phyloP scores from a whole-genome alignment of 2,797 vertebrate genomes.

The Cossypha dichroa region DNA sequence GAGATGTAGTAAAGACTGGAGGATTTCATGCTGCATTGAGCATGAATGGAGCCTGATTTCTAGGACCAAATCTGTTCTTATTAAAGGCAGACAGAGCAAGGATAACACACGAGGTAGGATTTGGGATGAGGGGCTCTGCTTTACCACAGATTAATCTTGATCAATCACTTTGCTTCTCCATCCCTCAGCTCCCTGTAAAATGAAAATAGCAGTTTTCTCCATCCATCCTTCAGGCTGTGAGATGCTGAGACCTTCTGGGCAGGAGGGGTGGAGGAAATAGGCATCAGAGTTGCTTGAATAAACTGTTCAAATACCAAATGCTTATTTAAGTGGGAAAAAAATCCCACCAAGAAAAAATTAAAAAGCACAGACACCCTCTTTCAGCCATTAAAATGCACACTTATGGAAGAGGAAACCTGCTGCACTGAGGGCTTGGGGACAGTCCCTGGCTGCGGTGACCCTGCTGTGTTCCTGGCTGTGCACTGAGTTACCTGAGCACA shows the following conservation, averaged over 20 bases:
- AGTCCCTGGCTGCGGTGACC: not conserved
- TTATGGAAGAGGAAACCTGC: not conserved
- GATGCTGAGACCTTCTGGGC: not conserved
- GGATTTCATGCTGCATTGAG: slow-evolving; percentile 21
- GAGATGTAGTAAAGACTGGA: not conserved
- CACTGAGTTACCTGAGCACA: not conserved
- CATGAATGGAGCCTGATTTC: not conserved
- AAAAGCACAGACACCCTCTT: not conserved
- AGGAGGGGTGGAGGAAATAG: not conserved
- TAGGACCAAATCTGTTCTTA: not conserved
- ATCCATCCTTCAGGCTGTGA: not conserved
- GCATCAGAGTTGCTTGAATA: not conserved
- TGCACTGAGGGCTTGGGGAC: not conserved
- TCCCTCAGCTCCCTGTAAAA: not conserved
- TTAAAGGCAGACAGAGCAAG: not conserved
- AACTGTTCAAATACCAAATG: not conserved
- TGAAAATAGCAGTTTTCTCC: not conserved
- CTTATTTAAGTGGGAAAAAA: not conserved
- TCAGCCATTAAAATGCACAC: not conserved
- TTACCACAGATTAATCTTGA: not conserved
- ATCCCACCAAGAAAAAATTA: no score
- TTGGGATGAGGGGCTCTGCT: not conserved
- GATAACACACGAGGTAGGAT: not conserved
- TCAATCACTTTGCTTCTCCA: not conserved
- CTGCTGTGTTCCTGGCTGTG: not conserved